Conservation (phyloP, 2,113 vertebrate species). For the Xenopus borealis region DNA sequence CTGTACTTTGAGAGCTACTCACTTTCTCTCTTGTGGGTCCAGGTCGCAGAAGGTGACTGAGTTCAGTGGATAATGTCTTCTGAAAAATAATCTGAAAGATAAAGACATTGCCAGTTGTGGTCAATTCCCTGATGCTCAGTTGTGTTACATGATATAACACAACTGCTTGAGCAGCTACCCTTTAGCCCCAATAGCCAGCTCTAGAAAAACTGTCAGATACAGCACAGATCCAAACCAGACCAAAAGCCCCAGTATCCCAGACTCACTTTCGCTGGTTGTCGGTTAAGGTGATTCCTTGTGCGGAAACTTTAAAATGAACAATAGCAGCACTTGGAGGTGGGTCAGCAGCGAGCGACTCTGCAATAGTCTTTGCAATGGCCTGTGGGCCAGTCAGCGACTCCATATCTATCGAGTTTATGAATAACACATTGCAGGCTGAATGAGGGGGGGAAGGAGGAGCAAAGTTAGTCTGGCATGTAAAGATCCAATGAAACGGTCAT, state of each 20-base stretch:
- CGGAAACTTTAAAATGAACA: conserved; percentile 97
- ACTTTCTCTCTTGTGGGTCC: conserved; percentile 97
- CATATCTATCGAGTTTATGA: conserved; percentile 97
- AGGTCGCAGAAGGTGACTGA: conserved; percentile 91
- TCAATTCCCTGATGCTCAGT: too few species aligned
- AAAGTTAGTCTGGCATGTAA: background rate
- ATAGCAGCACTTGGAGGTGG: conserved; percentile 76
- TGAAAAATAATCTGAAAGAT: conserved; percentile 83
- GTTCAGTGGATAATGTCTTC: conserved; percentile 90
- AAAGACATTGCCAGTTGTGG: too few species aligned
- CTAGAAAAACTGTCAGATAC: too few species aligned
- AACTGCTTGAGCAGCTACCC: too few species aligned
- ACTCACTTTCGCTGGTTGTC: conserved; percentile 99
- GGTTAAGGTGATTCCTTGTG: conserved; percentile 95
- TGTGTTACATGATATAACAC: too few species aligned
- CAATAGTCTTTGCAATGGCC: conserved; percentile 90
- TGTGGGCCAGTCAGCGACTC: conserved; percentile 95
- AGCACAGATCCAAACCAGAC: too few species aligned
- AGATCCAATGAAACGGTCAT: too few species aligned
- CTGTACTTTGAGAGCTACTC: conserved; percentile 55
- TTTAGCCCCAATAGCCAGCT: too few species aligned
- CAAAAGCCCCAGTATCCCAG: background rate
- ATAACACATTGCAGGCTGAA: conserved; percentile 93
- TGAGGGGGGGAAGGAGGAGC: conserved; percentile 33
- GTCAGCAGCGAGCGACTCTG: conserved; percentile 78